A percentile compares a stretch with the other conserved stretches of the same genome.
These are phyloP conservation scores for Antheraea assamensis DNA, from an alignment of 2,888 invertebrate genomes.

Conservation along the genomic window DNA sequence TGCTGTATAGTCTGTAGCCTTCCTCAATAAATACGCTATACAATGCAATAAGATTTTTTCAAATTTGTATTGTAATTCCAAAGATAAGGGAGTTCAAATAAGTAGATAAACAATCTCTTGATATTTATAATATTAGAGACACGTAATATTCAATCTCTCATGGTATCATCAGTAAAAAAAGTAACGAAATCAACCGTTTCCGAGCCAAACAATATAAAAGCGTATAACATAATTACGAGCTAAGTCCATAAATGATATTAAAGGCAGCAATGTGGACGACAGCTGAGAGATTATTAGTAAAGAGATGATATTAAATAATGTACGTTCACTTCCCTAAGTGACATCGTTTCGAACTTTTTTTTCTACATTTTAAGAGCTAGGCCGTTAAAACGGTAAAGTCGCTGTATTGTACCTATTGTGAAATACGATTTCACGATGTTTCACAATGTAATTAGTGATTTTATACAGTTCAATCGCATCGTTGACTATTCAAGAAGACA, in stretches of 20 bases:
- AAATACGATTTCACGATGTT: no score
- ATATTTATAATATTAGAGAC: background rate
- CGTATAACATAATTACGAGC: conserved; percentile 32
- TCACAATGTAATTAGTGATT: no score
- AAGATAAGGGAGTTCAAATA: background rate
- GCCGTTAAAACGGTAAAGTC: no score
- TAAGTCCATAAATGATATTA: conserved; percentile 28
- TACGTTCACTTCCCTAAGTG: background rate
- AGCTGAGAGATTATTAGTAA: conserved; percentile 4
- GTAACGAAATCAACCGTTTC: background rate
- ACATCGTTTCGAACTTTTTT: conserved; percentile 1
- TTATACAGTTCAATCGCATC: no score
- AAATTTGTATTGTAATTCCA: no score
- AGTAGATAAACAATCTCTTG: no score
- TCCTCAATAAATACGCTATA: no score
- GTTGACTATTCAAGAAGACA: no score
- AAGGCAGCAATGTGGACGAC: conserved; percentile 13
- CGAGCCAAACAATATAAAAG: conserved; percentile 17
- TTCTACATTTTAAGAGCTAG: no score
- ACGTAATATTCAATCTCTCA: background rate
- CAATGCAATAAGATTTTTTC: no score
- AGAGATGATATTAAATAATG: conserved; percentile 8
- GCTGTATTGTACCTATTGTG: no score
- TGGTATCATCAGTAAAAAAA: background rate
- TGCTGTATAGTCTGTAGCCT: no score